Evolutionary conservation across 2,888 invertebrate species (phyloP).

Genomic region (Melanophora roralis): DNA sequence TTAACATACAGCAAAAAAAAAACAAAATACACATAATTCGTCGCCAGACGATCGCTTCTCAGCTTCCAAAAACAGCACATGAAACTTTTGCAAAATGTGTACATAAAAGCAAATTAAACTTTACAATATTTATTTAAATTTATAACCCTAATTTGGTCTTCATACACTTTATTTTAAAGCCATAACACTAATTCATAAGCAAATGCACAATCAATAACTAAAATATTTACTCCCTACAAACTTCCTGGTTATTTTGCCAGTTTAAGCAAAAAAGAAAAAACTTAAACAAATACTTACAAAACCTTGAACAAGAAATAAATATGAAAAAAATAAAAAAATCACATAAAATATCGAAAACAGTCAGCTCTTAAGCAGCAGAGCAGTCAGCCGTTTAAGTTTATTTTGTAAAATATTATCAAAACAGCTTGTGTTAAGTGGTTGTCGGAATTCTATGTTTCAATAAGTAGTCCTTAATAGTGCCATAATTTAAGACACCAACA

Average conservation of each 20-base stretch:
- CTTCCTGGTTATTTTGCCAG: background rate
- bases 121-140: background rate
- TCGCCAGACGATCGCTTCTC: no score
- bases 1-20: no score
- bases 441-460: slow-evolving; percentile 61
- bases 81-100: no score
- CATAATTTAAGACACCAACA: slow-evolving; percentile 59
- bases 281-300: no score
- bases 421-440: slow-evolving; percentile 62
- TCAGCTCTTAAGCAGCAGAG: background rate
- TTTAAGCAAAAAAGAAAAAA: background rate
- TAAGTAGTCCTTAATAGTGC: slow-evolving; percentile 60
- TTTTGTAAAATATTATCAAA: slow-evolving; percentile 58
- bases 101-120: no score
- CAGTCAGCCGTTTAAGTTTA: background rate
- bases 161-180: background rate
- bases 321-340: background rate
- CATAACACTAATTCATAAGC: slow-evolving; percentile 24
- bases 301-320: no score
- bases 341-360: slow-evolving; percentile 15
- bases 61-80: no score
- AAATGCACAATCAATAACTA: slow-evolving; percentile 39
- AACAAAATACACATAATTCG: no score
- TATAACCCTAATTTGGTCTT: background rate
- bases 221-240: slow-evolving; percentile 20